These are phyloP conservation scores for Indicator maculatus DNA, from an alignment of 2,113 vertebrate species.

Conservation along the genomic window DNA sequence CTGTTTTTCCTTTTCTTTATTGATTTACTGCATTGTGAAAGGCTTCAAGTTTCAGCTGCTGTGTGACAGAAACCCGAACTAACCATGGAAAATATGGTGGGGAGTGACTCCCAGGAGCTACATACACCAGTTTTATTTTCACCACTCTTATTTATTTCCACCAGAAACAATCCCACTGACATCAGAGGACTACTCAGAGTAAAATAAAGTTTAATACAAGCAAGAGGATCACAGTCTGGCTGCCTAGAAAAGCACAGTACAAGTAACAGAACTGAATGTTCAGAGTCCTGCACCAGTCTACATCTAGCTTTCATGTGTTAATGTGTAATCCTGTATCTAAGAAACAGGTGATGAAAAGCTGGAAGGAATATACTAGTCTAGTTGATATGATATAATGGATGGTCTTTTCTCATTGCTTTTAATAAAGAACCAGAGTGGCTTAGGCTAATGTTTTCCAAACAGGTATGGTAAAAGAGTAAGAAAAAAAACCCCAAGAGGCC, in stretches of 20 bases:
- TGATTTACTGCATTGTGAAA: background rate
- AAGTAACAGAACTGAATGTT: background rate
- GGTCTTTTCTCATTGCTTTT: background rate
- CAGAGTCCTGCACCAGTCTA: background rate
- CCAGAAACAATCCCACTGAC: background rate
- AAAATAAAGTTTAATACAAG: background rate
- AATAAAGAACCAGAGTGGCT: background rate
- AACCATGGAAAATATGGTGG: background rate
- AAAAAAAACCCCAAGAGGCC: background rate
- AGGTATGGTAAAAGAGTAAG: background rate
- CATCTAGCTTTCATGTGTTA: background rate
- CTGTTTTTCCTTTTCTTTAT: background rate
- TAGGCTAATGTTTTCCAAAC: background rate
- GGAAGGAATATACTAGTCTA: background rate
- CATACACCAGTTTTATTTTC: background rate
- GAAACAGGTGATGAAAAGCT: background rate
- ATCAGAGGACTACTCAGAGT: background rate
- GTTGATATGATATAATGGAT: background rate
- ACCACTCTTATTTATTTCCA: background rate
- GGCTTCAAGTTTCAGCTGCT: background rate
- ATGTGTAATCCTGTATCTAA: background rate
- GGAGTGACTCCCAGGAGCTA: background rate
- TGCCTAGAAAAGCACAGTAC: background rate
- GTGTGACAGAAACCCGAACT: background rate
- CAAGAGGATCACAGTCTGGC: background rate